Conservation (phyloP, 2,888 invertebrate species). For the Thyatira batis region DNA sequence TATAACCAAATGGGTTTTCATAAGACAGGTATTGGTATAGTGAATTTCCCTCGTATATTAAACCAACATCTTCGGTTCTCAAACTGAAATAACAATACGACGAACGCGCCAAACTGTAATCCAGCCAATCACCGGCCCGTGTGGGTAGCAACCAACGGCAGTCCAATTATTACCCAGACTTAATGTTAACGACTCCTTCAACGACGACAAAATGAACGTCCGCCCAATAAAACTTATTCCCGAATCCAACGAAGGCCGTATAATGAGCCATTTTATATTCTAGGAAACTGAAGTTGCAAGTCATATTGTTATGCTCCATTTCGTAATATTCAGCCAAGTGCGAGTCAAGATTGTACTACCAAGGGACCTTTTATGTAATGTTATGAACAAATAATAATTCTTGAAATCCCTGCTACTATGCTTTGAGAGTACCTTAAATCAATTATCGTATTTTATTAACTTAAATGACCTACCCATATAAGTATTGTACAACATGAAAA, state of each 20-base stretch:
- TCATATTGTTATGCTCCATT: constrained; percentile 4
- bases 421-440: neutral
- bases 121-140: constrained; percentile 34
- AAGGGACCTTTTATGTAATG: constrained; percentile 8
- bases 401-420: neutral
- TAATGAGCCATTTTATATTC: constrained; percentile 32
- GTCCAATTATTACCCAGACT: constrained; percentile 30
- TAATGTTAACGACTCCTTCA: constrained; percentile 21
- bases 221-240: constrained; percentile 30
- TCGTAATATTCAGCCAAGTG: neutral
- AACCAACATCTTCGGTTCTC: neutral
- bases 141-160: constrained; percentile 23
- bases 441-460: neutral
- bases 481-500: too few species aligned
- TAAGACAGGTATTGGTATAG: neutral
- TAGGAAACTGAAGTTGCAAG: constrained; percentile 23
- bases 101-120: constrained; percentile 28
- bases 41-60: neutral
- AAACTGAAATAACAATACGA: neutral
- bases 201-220: constrained; percentile 20
- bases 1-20: too few species aligned
- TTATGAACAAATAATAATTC: neutral
- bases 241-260: constrained; percentile 22
- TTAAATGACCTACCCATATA: too few species aligned
- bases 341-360: neutral